Evolutionary conservation across 2,113 vertebrate genomes (phyloP).

Genomic region (Chionodraco myersi): DNA sequence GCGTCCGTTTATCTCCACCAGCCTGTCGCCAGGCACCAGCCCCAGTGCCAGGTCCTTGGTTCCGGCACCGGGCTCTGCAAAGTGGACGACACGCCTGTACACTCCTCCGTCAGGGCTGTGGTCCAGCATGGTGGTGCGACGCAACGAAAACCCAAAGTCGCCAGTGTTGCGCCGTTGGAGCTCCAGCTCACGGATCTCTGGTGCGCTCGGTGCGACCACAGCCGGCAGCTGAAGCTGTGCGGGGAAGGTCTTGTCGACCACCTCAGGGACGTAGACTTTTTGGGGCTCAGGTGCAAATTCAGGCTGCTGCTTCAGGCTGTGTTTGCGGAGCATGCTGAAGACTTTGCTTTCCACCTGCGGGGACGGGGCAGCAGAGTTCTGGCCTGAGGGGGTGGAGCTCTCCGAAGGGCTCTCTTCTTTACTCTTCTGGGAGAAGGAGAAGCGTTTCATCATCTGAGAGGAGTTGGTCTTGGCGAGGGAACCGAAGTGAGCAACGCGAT

Average conservation of each 20-base stretch:
- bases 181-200: constrained; percentile 87
- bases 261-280: constrained; percentile 82
- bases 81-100: constrained; percentile 92
- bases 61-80: constrained; percentile 93
- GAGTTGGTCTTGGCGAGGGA: constrained; percentile 93
- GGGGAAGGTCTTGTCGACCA: constrained; percentile 86
- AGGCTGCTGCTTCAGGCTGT: constrained; percentile 63
- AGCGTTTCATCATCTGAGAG: constrained; percentile 87
- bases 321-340: constrained; percentile 79
- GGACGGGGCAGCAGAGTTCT: constrained; percentile 89
- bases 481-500: constrained; percentile 90
- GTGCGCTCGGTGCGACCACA: constrained; percentile 83
- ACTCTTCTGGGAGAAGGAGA: constrained; percentile 95
- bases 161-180: constrained; percentile 94
- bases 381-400: constrained; percentile 89
- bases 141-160: constrained; percentile 95
- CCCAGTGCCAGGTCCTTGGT: constrained; percentile 92
- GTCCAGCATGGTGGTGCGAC: constrained; percentile 94
- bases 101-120: constrained; percentile 88
- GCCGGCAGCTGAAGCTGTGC: constrained; percentile 87
- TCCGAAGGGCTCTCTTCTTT: constrained; percentile 93
- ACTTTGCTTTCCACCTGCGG: constrained; percentile 89
- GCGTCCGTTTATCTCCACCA: constrained; percentile 93
- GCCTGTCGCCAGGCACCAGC: constrained; percentile 92
- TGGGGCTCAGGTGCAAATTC: constrained; percentile 39